These are phyloP conservation scores for Cherax quadricarinatus DNA, from an alignment of 1,140 invertebrate species.

Conservation along the genomic window DNA sequence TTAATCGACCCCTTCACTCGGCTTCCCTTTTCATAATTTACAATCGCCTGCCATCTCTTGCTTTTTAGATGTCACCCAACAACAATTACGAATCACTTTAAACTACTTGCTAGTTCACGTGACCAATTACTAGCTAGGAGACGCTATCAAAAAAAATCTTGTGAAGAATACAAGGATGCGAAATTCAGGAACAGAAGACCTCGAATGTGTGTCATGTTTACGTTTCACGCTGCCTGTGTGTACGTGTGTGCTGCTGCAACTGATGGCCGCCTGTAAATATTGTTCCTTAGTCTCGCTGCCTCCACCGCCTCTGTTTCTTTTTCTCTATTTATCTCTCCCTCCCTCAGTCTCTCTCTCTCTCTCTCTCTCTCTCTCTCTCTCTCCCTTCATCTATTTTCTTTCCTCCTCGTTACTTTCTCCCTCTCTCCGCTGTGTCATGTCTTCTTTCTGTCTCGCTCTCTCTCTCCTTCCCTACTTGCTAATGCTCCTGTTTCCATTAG, in stretches of 20 bases:
- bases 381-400: background rate
- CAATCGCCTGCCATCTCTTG: background rate
- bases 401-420: background rate
- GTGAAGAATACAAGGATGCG: background rate
- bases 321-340: background rate
- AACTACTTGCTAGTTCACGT: background rate
- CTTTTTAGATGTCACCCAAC: background rate
- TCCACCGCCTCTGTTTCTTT: background rate
- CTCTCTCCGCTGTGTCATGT: too few species aligned
- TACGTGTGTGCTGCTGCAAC: background rate
- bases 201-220: too few species aligned
- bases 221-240: too few species aligned
- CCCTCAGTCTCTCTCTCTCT: background rate
- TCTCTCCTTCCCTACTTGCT: too few species aligned
- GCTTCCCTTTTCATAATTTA: too few species aligned
- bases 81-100: background rate
- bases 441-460: too few species aligned
- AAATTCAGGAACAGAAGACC: background rate
- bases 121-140: background rate
- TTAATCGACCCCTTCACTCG: too few species aligned
- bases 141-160: background rate
- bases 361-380: constrained; percentile 1
- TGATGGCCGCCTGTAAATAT: background rate
- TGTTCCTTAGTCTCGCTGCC: background rate
- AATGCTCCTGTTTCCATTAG: too few species aligned